phyloP scores from a whole-genome alignment of 2,113 vertebrate species.

The Garra rufa region DNA sequence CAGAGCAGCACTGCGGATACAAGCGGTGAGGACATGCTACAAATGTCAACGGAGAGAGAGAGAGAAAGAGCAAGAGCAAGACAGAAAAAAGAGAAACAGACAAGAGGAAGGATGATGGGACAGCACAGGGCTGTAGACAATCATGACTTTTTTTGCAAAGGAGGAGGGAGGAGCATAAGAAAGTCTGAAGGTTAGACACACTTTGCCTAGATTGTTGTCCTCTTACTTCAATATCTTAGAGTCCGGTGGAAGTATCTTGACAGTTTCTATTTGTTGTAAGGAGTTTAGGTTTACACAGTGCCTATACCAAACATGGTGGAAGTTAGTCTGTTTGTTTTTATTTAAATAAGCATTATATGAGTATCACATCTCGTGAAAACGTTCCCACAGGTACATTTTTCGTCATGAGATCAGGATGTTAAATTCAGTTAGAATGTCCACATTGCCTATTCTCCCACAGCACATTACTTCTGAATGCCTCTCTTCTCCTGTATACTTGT shows the following conservation, averaged over 20 bases:
- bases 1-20: slow-evolving; percentile 44
- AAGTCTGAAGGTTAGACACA: neutral
- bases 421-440: neutral
- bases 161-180: neutral
- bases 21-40: slow-evolving; percentile 26
- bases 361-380: too few relatives aligned
- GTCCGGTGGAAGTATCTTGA: too few relatives aligned
- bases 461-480: neutral
- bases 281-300: too few relatives aligned
- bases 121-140: neutral
- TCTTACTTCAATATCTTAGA: too few relatives aligned
- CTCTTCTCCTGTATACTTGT: neutral
- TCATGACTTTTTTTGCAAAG: neutral
- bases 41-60: slow-evolving; percentile 46
- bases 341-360: too few relatives aligned
- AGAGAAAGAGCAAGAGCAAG: neutral
- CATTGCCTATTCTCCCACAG: neutral
- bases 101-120: neutral
- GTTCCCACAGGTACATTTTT: too few relatives aligned
- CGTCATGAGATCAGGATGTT: too few relatives aligned
- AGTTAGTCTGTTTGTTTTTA: neutral
- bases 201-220: neutral
- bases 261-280: too few relatives aligned
- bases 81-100: slow-evolving; percentile 8
- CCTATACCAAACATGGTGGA: neutral